A percentile compares a stretch with the other conserved stretches of the same genome.
These are phyloP conservation scores for Sitodiplosis mosellana DNA, from an alignment of 1,140 invertebrate genomes.

Conservation along the genomic window DNA sequence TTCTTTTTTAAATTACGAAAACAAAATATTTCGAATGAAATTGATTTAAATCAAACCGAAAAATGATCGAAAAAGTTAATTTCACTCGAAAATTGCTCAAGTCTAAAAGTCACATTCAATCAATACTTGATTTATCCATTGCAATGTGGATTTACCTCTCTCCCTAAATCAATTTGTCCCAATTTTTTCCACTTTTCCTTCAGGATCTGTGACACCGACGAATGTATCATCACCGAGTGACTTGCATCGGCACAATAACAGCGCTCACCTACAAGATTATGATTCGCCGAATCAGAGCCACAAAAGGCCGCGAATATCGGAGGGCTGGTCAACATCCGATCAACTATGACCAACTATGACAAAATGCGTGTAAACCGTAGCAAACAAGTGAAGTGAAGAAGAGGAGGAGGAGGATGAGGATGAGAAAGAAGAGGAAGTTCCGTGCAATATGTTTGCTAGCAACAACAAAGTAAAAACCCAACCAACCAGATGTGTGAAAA, in stretches of 20 bases:
- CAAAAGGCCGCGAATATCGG: conserved; percentile 62
- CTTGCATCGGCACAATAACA: conserved; percentile 31
- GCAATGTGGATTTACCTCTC: no score
- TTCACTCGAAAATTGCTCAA: no score
- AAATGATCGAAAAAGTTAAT: no score
- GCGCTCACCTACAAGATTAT: conserved; percentile 44
- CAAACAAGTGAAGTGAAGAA: neutral
- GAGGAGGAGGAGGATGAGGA: neutral
- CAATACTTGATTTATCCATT: no score
- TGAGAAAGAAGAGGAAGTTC: neutral
- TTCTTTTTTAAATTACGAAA: no score
- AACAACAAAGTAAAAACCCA: neutral
- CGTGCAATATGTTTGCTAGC: neutral
- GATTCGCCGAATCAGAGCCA: conserved; percentile 49
- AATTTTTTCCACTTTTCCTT: conserved; percentile 11
- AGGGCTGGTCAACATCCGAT: conserved; percentile 60
- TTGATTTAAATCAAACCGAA: no score
- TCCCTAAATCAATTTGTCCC: neutral
- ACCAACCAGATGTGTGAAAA: no score
- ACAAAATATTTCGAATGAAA: no score
- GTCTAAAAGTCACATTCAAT: no score
- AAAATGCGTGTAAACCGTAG: neutral
- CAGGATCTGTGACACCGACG: conserved; percentile 55
- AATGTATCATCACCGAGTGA: conserved; percentile 50
- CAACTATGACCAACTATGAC: conserved; percentile 27